These are phyloP conservation scores for Drosophila leontia DNA, from an alignment of 1,140 invertebrate genomes.

Conservation along the genomic window DNA sequence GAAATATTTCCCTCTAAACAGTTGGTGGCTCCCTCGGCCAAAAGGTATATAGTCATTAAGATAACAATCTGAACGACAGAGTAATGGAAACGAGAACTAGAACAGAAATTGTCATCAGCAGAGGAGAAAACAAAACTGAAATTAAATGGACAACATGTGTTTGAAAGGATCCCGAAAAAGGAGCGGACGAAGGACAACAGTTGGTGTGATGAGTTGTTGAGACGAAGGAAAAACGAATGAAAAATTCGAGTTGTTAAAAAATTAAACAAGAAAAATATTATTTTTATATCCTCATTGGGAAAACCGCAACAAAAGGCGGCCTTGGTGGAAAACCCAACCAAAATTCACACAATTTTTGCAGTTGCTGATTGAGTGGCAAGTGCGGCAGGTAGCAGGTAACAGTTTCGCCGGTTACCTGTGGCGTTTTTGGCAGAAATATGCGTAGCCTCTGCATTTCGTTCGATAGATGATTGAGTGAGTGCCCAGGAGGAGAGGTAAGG, in stretches of 20 bases:
- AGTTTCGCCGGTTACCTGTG: constrained; percentile 43
- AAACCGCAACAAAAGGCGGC: constrained; percentile 29
- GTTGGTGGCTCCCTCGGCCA: constrained; percentile 20
- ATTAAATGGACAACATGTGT: constrained; percentile 79
- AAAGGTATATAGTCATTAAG: constrained; percentile 82
- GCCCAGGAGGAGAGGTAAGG: constrained; percentile 22
- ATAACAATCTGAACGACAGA: constrained; percentile 76
- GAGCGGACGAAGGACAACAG: constrained; percentile 27
- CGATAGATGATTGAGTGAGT: constrained; percentile 65
- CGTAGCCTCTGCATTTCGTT: too few species aligned
- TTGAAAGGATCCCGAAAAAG: constrained; percentile 33
- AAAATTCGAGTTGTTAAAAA: constrained; percentile 11
- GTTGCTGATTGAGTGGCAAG: constrained; percentile 66
- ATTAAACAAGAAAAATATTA: constrained; percentile 47
- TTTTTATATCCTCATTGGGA: constrained; percentile 41
- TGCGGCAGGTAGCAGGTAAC: constrained; percentile 36
- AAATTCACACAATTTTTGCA: constrained; percentile 53
- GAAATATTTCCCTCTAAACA: constrained; percentile 56
- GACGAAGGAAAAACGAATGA: constrained; percentile 1
- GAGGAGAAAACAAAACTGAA: constrained; percentile 50
- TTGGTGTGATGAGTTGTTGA: constrained; percentile 27
- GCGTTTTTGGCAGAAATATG: constrained; percentile 56
- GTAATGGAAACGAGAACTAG: constrained; percentile 65
- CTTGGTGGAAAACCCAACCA: constrained; percentile 31
- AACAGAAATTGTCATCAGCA: constrained; percentile 74